phyloP scores from a whole-genome alignment of 2,888 invertebrate species.

The Tipula confusa region DNA sequence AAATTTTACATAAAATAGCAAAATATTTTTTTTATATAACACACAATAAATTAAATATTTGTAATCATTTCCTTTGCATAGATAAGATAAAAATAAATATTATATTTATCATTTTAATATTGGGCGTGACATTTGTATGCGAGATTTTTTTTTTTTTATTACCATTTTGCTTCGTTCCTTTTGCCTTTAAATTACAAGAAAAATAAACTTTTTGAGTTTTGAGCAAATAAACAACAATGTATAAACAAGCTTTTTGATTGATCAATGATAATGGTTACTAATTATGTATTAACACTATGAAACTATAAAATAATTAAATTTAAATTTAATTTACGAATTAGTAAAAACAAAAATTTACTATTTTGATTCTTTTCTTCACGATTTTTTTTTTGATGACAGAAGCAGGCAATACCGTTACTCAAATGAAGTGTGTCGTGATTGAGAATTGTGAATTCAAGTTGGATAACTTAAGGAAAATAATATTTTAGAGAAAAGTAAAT shows the following conservation, averaged over 20 bases:
- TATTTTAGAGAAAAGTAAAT: not conserved
- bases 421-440: not conserved
- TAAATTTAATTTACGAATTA: not conserved
- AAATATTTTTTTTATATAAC: not conserved
- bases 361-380: not conserved
- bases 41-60: not conserved
- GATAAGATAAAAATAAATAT: slow-evolving; percentile 28
- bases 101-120: not conserved
- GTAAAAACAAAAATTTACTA: not conserved
- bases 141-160: not conserved
- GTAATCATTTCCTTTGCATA: not conserved
- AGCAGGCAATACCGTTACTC: not conserved
- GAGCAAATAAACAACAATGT: not conserved
- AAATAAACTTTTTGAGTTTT: not conserved
- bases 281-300: not conserved
- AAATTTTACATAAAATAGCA: no score
- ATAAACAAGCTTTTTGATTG: not conserved
- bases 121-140: slow-evolving; percentile 26
- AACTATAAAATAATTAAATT: not conserved
- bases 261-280: not conserved
- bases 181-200: not conserved
- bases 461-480: not conserved
- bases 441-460: not conserved
- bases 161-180: slow-evolving; percentile 13
- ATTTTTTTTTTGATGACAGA: slow-evolving; percentile 21